A percentile compares a stretch with the other conserved stretches of the same genome.
Evolutionary conservation across 2,888 invertebrate genomes (phyloP).

Genomic region (Cheilosia impressa): DNA sequence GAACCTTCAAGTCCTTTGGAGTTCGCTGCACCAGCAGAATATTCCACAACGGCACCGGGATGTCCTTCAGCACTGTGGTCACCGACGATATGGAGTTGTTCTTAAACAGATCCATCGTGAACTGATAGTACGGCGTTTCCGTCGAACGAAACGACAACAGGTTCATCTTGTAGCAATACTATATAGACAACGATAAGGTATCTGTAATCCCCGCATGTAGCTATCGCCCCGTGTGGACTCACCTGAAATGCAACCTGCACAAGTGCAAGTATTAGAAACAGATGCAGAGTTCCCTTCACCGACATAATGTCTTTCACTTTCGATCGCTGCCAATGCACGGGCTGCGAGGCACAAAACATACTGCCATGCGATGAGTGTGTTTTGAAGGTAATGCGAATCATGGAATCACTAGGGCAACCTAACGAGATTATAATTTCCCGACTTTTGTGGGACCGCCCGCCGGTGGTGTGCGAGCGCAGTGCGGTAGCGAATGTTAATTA

Average conservation of each 20-base stretch:
- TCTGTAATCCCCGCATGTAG: background rate
- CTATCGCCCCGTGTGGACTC: background rate
- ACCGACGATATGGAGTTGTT: constrained; percentile 79
- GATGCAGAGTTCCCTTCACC: background rate
- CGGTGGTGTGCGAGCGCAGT: background rate
- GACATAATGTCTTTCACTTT: constrained; percentile 11
- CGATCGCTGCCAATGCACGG: background rate
- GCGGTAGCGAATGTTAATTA: constrained; percentile 30
- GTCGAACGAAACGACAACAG: constrained; percentile 69
- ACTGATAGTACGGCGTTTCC: constrained; percentile 77
- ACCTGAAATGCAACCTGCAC: constrained; percentile 39
- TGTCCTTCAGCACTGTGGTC: constrained; percentile 77
- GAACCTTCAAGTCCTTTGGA: constrained; percentile 66
- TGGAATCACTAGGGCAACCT: constrained; percentile 20
- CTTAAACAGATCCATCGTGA: constrained; percentile 75
- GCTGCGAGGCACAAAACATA: background rate
- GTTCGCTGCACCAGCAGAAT: constrained; percentile 76
- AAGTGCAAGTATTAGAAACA: constrained; percentile 5
- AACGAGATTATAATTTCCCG: constrained; percentile 50
- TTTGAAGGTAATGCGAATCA: constrained; percentile 5
- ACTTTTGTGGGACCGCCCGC: constrained; percentile 10
- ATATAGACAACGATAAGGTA: background rate
- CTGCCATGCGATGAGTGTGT: background rate
- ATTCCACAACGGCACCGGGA: constrained; percentile 79
- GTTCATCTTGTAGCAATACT: constrained; percentile 79